These are phyloP conservation scores for Lathronympha strigana DNA, from an alignment of 2,888 invertebrate species.

Conservation along the genomic window DNA sequence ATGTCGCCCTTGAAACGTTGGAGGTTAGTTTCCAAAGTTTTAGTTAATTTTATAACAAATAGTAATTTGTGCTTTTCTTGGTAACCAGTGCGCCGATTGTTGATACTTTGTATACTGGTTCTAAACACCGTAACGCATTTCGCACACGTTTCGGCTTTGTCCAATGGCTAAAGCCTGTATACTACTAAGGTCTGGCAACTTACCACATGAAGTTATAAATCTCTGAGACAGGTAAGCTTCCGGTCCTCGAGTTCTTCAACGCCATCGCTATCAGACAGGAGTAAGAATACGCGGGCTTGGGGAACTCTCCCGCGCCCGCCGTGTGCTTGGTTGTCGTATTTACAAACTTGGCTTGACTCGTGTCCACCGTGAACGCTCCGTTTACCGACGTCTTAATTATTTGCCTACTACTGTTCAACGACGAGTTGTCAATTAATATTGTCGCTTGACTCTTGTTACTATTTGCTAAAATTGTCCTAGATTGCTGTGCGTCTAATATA, in stretches of 20 bases:
- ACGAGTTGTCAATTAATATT: constrained; percentile 79
- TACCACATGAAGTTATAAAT: constrained; percentile 99
- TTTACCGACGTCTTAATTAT: constrained; percentile 77
- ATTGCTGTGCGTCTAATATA: constrained; percentile 79
- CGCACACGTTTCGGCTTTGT: no score
- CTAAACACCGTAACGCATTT: no score
- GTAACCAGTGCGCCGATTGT: no score
- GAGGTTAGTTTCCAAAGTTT: no score
- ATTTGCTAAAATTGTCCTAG: constrained; percentile 80
- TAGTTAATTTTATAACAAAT: no score
- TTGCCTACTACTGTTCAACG: constrained; percentile 76
- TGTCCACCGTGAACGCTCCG: constrained; percentile 71
- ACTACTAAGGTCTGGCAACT: constrained; percentile 62
- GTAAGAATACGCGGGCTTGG: constrained; percentile 99
- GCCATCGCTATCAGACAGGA: constrained; percentile 99
- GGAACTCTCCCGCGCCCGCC: constrained; percentile 87
- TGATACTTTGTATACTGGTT: no score
- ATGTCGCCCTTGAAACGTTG: no score
- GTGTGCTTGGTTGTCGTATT: constrained; percentile 72
- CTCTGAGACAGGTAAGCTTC: constrained; percentile 98
- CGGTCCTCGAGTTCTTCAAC: constrained; percentile 96
- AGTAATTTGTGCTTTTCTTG: no score
- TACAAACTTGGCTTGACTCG: constrained; percentile 74
- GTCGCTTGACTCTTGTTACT: constrained; percentile 78
- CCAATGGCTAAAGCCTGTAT: no score